A percentile compares a stretch with the other conserved stretches of the same genome.
Conservation (phyloP, 2,888 invertebrate genomes). For the Crepidodera aurea region DNA sequence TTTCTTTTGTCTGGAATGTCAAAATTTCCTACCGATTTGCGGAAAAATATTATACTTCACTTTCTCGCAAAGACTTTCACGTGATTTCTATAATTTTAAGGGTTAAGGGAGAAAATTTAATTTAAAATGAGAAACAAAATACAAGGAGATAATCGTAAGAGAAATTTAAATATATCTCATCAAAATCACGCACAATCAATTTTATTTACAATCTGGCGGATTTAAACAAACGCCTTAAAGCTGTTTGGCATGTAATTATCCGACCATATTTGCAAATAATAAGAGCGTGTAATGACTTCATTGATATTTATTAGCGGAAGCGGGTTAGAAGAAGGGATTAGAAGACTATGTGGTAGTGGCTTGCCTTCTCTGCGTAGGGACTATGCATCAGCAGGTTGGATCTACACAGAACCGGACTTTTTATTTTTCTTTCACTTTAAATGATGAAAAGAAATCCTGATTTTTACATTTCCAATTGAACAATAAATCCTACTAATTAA, state of each 20-base stretch:
- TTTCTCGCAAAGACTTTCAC: too few relatives aligned
- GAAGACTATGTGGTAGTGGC: slow-evolving; percentile 1
- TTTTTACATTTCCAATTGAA: too few relatives aligned
- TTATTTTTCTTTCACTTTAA: background rate
- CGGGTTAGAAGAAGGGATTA: slow-evolving; percentile 43
- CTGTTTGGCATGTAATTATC: slow-evolving; percentile 37
- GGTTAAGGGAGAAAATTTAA: too few relatives aligned
- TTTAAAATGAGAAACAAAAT: too few relatives aligned
- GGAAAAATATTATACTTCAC: too few relatives aligned
- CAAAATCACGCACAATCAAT: background rate
- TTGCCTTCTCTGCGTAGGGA: background rate
- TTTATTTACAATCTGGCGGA: slow-evolving; percentile 13
- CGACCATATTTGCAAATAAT: slow-evolving; percentile 42
- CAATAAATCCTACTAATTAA: too few relatives aligned
- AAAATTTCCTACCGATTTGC: too few relatives aligned
- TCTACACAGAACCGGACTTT: background rate
- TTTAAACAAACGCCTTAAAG: slow-evolving; percentile 27
- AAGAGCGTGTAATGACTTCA: slow-evolving; percentile 44
- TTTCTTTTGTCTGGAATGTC: too few relatives aligned
- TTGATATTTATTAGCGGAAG: slow-evolving; percentile 45
- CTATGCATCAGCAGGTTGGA: slow-evolving; percentile 13
- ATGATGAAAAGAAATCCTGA: too few relatives aligned
- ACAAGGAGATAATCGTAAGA: too few relatives aligned
- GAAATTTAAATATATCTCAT: too few relatives aligned
- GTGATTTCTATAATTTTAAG: too few relatives aligned